Evolutionary conservation across 2,888 invertebrate species (phyloP).

Genomic region (Ypsolopha sequella): DNA sequence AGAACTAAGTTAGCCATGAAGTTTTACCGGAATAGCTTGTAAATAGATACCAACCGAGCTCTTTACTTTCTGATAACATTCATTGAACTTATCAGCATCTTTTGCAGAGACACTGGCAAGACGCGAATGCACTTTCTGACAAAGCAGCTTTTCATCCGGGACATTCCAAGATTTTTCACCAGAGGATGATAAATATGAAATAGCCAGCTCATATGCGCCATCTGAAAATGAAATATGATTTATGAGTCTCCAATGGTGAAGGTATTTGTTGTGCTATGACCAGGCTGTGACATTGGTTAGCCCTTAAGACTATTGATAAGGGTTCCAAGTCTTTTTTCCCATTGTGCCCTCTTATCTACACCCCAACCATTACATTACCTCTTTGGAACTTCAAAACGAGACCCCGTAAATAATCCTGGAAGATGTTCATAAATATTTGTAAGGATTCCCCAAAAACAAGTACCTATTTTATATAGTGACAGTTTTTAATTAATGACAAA

Average conservation of each 20-base stretch:
- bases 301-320: too few relatives aligned
- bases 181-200: conserved; percentile 51
- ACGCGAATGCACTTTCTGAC: conserved; percentile 49
- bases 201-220: conserved; percentile 57
- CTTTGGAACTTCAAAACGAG: conserved; percentile 11
- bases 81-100: conserved; percentile 59
- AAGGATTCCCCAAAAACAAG: conserved; percentile 1
- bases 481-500: neutral
- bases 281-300: too few relatives aligned
- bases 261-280: neutral
- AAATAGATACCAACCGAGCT: conserved; percentile 38
- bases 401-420: conserved; percentile 26
- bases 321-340: too few relatives aligned
- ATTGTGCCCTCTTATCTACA: too few relatives aligned
- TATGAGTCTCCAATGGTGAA: neutral
- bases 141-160: conserved; percentile 50
- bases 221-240: conserved; percentile 24
- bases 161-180: conserved; percentile 31
- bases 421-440: conserved; percentile 26
- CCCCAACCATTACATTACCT: too few relatives aligned
- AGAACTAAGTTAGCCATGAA: too few relatives aligned
- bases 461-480: neutral
- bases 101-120: conserved; percentile 32
- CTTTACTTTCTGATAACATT: conserved; percentile 54
- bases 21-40: neutral